Evolutionary conservation across 2,888 invertebrate species (phyloP), one percentile per base, ranked within the genome.

Genomic region (Hybos culiciformis): DNA sequence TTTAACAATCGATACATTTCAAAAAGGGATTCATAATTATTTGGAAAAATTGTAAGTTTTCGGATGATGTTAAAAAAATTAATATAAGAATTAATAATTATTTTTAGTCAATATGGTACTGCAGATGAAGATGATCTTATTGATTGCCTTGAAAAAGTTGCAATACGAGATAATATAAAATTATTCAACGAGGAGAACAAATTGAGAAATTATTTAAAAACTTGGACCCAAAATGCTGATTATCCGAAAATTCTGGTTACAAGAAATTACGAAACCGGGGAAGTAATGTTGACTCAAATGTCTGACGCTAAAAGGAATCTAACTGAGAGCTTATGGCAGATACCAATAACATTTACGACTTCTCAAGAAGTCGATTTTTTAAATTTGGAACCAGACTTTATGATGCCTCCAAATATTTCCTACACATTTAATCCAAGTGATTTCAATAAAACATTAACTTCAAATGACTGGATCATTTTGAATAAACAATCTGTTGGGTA

Each of bases 171-270:
- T 23, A 37, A 42, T 7, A n/a, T 38, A 26, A 11, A 37, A 18
- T n/a, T 12, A 34, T 24, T 36, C 15, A 14, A 34, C 21, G 8
- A 12, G 48, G 8, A 43, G 49, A 4, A 18, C 48, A 2, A 55
- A 61, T 56, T 80, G 29, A 58, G 60, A 56, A 55, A 67, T 24
- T 52, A 75, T 33, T 70, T 80, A 70, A 60, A 69, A 19, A 69
- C 71, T 1, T 82, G 80, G 80, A 74, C 75, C 0, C 67, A 70
- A 14, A 74, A 75, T 53, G 61, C 72, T 34, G 75, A 76, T 36
- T 74, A 70, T 56, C 80, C 79, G 0, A 64, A 78, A 1, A 56
- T 79, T 1, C 63, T 61, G 17, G 70, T 77, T 0, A 37, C 54
- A 3, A 46, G 60, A 4, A 72, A 77, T 46, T 77, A 80, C 2